Conservation (phyloP, 2,113 vertebrate genomes). For the Cichladusa arquata region DNA sequence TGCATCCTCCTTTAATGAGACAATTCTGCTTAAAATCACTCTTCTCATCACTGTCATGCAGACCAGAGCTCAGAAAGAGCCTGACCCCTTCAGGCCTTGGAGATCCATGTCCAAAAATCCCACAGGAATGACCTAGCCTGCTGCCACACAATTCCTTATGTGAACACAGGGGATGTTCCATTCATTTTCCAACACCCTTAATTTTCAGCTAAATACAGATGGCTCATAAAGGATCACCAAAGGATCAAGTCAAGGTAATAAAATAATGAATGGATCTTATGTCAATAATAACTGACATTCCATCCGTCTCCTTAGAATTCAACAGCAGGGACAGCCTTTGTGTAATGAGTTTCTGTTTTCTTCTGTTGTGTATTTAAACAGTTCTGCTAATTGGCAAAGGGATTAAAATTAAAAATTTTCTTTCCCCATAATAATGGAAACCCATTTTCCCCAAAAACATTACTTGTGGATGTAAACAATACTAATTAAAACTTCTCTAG, state of each 20-base stretch:
- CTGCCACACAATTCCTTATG: background rate
- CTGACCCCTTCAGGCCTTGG: background rate
- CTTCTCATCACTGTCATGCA: background rate
- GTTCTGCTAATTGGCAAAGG: background rate
- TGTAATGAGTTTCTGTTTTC: background rate
- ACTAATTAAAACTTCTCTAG: background rate
- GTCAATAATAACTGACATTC: background rate
- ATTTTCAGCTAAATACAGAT: background rate
- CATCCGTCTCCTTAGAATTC: background rate
- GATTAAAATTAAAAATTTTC: background rate
- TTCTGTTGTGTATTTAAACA: background rate
- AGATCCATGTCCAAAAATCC: background rate
- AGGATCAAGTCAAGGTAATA: background rate
- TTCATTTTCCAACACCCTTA: background rate
- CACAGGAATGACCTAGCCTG: background rate
- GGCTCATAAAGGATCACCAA: background rate
- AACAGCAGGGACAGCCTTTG: background rate
- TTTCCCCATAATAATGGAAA: background rate
- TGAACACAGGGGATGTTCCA: background rate
- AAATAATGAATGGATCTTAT: background rate
- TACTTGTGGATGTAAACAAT: background rate
- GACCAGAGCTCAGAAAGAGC: background rate
- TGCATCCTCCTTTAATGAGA: background rate
- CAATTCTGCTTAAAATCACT: background rate
- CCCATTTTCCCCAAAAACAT: background rate